These are phyloP conservation scores for Sebastes hubbsi DNA, from an alignment of 2,797 vertebrate genomes.

Conservation along the genomic window DNA sequence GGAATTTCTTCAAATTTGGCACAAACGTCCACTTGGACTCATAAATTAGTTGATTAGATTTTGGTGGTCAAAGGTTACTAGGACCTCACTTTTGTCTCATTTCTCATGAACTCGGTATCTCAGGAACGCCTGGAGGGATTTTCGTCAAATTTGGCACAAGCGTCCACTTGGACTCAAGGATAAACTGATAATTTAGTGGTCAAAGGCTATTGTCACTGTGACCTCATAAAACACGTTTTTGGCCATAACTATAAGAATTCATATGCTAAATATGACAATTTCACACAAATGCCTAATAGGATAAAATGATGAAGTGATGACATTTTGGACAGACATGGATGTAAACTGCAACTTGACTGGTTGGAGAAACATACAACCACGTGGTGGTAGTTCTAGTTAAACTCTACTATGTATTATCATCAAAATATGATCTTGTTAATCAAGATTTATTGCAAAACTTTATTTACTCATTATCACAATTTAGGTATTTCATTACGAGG, in stretches of 20 bases:
- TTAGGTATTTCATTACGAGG: neutral
- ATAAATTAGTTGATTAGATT: accelerated
- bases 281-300: neutral
- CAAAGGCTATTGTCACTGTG: no score
- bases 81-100: no score
- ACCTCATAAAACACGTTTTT: neutral
- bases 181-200: no score
- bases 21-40: no score
- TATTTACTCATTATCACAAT: neutral
- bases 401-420: neutral
- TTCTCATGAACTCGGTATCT: no score
- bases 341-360: neutral
- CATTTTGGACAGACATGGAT: neutral
- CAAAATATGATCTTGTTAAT: neutral
- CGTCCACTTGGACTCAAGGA: no score
- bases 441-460: neutral
- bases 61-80: no score
- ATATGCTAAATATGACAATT: neutral
- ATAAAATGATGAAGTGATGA: neutral
- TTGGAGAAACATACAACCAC: no score
- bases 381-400: neutral
- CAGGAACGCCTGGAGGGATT: no score
- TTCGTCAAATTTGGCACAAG: no score
- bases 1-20: no score
- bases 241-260: neutral